Conservation (phyloP, 2,113 vertebrate genomes). For the Riparia riparia region DNA sequence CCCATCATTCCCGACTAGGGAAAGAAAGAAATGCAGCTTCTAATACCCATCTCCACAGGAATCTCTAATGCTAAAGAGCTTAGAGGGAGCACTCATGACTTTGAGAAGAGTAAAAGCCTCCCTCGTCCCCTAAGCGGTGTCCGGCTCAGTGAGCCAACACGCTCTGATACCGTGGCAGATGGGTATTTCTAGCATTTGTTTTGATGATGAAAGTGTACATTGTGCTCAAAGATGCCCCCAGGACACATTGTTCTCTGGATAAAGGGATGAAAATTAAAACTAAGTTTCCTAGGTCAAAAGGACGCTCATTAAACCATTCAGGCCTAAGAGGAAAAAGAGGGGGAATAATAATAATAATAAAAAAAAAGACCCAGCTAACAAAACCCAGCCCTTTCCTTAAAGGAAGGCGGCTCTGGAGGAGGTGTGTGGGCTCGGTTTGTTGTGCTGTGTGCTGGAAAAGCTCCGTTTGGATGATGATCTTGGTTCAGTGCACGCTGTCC, state of each 20-base stretch:
- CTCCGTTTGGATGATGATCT: neutral
- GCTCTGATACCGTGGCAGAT: constrained; percentile 53
- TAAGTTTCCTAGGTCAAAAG: constrained; percentile 64
- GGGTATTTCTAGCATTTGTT: constrained; percentile 69
- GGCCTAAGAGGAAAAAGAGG: neutral
- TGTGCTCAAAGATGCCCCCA: constrained; percentile 68
- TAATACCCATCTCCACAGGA: constrained; percentile 12
- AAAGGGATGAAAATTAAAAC: constrained; percentile 62
- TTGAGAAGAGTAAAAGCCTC: constrained; percentile 64
- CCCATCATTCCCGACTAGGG: neutral
- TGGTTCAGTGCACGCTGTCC: fast-evolving
- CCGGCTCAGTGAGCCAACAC: constrained; percentile 66
- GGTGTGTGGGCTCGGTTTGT: neutral
- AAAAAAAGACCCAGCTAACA: neutral
- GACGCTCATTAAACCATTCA: constrained; percentile 26
- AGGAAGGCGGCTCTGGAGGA: neutral
- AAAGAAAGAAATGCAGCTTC: neutral
- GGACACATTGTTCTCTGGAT: constrained; percentile 67
- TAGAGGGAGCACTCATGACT: constrained; percentile 52
- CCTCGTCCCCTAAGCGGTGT: constrained; percentile 55
- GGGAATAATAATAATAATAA: neutral
- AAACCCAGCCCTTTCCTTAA: neutral
- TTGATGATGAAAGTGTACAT: constrained; percentile 67
- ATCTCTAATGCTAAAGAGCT: constrained; percentile 53
- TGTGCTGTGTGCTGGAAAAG: neutral